Conservation (phyloP, 2,797 vertebrate genomes). For the Sus cebifrons region DNA sequence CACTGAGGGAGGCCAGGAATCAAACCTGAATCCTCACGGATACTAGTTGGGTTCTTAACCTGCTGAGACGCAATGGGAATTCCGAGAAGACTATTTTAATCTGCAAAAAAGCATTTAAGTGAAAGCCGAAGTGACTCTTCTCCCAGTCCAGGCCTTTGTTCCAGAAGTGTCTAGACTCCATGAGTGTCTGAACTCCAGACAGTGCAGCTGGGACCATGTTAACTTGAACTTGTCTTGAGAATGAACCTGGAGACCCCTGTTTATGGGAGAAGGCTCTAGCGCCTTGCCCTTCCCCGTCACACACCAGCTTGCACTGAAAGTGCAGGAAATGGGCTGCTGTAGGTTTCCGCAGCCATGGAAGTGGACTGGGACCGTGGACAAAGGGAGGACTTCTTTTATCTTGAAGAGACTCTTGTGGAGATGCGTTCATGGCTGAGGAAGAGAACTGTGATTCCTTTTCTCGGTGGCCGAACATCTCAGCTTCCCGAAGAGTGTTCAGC, state of each 20-base stretch:
- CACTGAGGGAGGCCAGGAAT: no score
- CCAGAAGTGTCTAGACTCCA: neutral
- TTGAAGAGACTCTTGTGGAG: neutral
- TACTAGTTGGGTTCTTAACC: no score
- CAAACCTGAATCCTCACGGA: no score
- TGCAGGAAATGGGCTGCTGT: neutral
- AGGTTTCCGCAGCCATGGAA: fast-evolving
- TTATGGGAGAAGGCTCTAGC: neutral
- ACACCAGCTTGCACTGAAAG: neutral
- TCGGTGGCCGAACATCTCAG: neutral
- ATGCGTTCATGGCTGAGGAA: neutral
- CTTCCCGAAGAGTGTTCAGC: neutral
- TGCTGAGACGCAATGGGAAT: no score
- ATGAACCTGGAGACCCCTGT: neutral
- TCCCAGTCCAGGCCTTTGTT: neutral
- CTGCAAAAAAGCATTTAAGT: neutral
- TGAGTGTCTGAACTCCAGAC: neutral
- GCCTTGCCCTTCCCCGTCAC: neutral
- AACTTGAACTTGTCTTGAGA: neutral
- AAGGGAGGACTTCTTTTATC: neutral
- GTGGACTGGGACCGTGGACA: fast-evolving
- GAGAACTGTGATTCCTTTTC: neutral
- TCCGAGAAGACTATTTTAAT: neutral
- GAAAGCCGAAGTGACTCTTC: neutral
- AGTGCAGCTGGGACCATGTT: neutral